Conservation (phyloP, 2,113 vertebrate species). For the Agelaius tricolor region DNA sequence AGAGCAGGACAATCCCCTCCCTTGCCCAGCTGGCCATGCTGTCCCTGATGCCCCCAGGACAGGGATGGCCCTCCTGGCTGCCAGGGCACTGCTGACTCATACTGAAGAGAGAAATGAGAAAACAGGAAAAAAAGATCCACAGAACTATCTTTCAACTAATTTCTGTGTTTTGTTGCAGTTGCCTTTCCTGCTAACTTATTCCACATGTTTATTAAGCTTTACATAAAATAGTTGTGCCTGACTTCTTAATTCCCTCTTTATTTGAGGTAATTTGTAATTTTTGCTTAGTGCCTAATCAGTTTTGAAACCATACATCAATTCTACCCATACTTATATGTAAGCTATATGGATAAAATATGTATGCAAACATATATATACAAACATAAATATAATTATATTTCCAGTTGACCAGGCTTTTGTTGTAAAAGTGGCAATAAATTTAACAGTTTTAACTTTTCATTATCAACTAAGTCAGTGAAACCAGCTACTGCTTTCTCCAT, state of each 20-base stretch:
- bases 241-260: not conserved
- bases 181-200: not conserved
- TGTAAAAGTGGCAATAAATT: not conserved
- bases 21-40: fast-evolving
- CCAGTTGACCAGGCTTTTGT: not conserved
- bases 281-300: not conserved
- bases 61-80: fast-evolving
- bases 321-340: not conserved
- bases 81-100: not conserved
- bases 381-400: not conserved
- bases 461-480: not conserved
- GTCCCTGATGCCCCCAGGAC: fast-evolving
- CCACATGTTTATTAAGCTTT: not conserved
- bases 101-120: not conserved
- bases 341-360: not conserved
- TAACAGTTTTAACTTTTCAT: not conserved
- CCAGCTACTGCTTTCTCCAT: not conserved
- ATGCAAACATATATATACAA: not conserved
- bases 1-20: not conserved
- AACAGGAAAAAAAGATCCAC: not conserved
- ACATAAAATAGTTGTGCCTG: not conserved
- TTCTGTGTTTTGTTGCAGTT: not conserved
- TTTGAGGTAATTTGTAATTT: not conserved
- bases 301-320: not conserved
- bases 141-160: not conserved